Evolutionary conservation across 2,113 vertebrate genomes (phyloP), one percentile per base, ranked within the genome.

Genomic region (Corythoichthys intestinalis): DNA sequence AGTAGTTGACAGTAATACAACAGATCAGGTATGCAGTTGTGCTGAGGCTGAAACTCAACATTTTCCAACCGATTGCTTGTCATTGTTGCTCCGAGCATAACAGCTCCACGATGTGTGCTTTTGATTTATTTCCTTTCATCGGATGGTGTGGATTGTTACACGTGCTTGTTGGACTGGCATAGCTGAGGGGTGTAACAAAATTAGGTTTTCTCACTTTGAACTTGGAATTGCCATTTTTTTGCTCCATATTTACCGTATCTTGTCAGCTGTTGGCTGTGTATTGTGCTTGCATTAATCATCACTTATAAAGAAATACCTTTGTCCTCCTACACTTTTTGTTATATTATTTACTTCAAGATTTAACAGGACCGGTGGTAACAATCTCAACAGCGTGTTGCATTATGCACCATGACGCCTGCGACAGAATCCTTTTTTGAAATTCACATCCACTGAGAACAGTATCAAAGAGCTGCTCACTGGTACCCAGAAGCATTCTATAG

Each of bases 371-470:
- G 56, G 65, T 61, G 56, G 54, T 59, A 12, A 58, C 59, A 59
- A 37, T 50, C 53, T 53, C 12, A 72, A 69, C 52, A 47, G 2
- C 11, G 49, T 34, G 5, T 54, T 62, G 49, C 65, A 69, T 76
- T 72, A 65, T 78, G 39, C 63, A 41, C 56, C 49, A 2, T 68
- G 62, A 71, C 71, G 44, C 71, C 74, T 74, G 57, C 50, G 64
- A 49, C 17, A 5, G 54, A 58, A 60, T 35, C 61, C 58, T 69
- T 71, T 81, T 84, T 86, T 78, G 69, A 84, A 86, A 86, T 87
- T 74, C 70, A 83, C 79, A 75, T 85, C 79, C 66, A 71, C 54
- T 52, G 73, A 70, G 59, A 58, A 57, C 71, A 78, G 59, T 78
- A 79, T 80, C 74, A 81, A 75, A 87, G 76, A 76, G 67, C 67